Conservation (phyloP, 2,113 vertebrate genomes). For the Glaucidium brasilianum region DNA sequence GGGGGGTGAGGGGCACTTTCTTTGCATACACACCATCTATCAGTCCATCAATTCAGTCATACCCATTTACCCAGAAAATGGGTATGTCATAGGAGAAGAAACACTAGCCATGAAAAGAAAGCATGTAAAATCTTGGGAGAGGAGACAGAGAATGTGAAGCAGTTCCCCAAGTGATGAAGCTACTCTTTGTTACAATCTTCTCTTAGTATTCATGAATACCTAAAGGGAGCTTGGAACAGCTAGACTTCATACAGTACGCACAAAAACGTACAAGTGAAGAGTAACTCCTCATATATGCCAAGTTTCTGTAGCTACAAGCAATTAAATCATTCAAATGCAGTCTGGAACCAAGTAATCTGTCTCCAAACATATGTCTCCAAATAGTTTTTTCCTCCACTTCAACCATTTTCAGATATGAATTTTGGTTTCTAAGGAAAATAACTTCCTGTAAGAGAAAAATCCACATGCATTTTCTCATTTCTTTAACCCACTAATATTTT, state of each 20-base stretch:
- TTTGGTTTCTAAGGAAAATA: background rate
- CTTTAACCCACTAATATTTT: background rate
- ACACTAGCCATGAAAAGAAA: background rate
- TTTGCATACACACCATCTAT: background rate
- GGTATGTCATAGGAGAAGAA: background rate
- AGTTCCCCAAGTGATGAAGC: background rate
- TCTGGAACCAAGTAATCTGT: slow-evolving; percentile 30
- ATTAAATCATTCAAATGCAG: background rate
- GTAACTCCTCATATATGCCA: background rate
- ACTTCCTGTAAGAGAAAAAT: background rate
- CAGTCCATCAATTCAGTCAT: background rate
- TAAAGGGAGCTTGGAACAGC: background rate
- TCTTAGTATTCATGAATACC: background rate
- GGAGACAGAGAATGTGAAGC: background rate
- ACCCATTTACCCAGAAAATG: background rate
- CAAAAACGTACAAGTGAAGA: background rate
- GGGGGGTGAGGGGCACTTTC: background rate
- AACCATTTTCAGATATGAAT: background rate
- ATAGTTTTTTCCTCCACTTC: background rate
- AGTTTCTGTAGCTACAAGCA: slow-evolving; percentile 38
- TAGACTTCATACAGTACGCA: background rate
- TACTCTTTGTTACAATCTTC: background rate
- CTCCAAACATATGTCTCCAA: background rate
- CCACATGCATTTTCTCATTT: background rate
- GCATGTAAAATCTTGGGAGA: background rate